Percentiles rank a stretch among this genome's conserved stretches.
These are phyloP conservation scores for Darevskia nairensis DNA, from an alignment of 2,797 vertebrate species.

Conservation along the genomic window DNA sequence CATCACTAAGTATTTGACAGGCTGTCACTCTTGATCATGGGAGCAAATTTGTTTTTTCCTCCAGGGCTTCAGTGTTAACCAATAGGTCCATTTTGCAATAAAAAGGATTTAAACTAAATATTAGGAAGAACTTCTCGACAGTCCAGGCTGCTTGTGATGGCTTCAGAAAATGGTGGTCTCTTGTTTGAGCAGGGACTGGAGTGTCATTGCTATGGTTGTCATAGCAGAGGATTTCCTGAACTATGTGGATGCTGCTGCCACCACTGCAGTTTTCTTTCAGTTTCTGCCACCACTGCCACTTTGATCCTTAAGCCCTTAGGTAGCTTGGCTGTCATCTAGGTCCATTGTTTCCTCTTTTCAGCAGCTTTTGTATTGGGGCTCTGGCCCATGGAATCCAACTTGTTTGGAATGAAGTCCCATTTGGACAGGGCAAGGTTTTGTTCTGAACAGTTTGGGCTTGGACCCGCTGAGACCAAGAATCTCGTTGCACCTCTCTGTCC, in stretches of 20 bases:
- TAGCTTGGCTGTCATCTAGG: accelerated
- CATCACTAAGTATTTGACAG: too few relatives aligned
- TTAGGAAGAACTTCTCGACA: too few relatives aligned
- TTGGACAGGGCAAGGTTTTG: background rate
- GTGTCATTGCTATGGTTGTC: background rate
- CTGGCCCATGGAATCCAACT: accelerated
- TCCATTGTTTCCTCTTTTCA: accelerated
- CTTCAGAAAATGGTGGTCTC: background rate
- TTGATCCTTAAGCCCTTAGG: accelerated
- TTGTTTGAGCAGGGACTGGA: background rate
- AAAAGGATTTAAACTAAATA: too few relatives aligned
- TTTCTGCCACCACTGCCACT: background rate
- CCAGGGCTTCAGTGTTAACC: too few relatives aligned
- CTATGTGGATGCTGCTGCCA: background rate
- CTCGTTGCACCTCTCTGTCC: too few relatives aligned
- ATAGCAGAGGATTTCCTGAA: background rate
- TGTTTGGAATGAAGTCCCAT: background rate
- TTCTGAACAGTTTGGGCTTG: too few relatives aligned
- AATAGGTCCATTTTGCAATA: too few relatives aligned
- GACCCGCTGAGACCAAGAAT: background rate
- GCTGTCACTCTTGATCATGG: too few relatives aligned
- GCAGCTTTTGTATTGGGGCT: background rate
- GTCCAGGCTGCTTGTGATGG: too few relatives aligned
- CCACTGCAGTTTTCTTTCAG: background rate
- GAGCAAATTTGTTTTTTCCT: too few relatives aligned